Evolutionary conservation across 2,797 vertebrate species (phyloP).

Genomic region (Phaenicophaeus curvirostris): DNA sequence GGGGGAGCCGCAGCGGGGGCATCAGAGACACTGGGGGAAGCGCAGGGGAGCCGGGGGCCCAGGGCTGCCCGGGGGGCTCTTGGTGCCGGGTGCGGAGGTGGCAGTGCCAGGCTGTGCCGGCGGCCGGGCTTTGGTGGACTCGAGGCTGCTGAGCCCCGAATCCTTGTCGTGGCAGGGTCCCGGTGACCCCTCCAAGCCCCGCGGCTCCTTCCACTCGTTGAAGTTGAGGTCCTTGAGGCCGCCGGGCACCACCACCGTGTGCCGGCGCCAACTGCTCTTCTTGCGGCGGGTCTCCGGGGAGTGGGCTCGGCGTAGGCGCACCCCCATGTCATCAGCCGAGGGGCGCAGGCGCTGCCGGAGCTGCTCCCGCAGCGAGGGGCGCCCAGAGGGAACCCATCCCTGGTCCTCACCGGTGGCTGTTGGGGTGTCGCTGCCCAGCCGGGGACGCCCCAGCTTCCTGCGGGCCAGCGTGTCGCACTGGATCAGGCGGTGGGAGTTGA

Average conservation of each 20-base stretch:
- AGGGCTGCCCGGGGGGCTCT: background rate
- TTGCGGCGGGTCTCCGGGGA: conserved; percentile 90
- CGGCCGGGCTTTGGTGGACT: conserved; percentile 79
- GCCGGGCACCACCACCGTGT: conserved; percentile 89
- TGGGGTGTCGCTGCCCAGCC: conserved; percentile 15
- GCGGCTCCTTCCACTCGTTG: conserved; percentile 80
- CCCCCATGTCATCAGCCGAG: conserved; percentile 87
- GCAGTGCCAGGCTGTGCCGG: accelerated
- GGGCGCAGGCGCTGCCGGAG: conserved; percentile 72
- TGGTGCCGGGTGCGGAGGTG: background rate
- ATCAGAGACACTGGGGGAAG: conserved; percentile 54
- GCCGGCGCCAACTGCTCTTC: conserved; percentile 91
- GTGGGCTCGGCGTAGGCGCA: conserved; percentile 85
- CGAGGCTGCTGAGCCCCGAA: conserved; percentile 81
- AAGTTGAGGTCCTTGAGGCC: conserved; percentile 85
- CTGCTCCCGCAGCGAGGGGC: conserved; percentile 76
- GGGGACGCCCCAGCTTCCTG: conserved; percentile 80
- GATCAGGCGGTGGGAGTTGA: conserved; percentile 93
- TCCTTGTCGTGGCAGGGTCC: conserved; percentile 61
- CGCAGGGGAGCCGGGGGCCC: background rate
- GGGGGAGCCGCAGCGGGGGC: background rate
- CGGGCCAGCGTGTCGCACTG: conserved; percentile 94
- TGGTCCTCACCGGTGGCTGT: background rate
- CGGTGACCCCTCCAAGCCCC: background rate
- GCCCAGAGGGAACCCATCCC: conserved; percentile 56